Evolutionary conservation across 2,888 invertebrate genomes (phyloP).

Genomic region (Monoplex corrugatus): DNA sequence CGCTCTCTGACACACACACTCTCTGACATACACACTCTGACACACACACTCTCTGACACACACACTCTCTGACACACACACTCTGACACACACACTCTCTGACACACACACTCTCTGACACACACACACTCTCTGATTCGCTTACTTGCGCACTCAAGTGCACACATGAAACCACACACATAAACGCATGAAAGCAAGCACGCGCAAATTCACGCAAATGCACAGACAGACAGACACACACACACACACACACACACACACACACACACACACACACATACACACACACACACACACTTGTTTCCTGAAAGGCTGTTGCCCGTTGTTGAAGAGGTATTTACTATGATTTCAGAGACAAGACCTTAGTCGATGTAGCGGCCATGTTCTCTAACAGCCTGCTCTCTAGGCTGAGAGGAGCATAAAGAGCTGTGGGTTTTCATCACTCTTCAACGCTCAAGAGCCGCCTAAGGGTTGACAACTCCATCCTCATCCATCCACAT

Average conservation of each 20-base stretch:
- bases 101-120: not conserved
- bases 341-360: slow-evolving; percentile 25
- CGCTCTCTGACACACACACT: not conserved
- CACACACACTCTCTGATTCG: not conserved
- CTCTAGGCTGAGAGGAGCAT: slow-evolving; percentile 35
- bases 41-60: slow-evolving; percentile 5
- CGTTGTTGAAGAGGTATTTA: not conserved
- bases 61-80: not conserved
- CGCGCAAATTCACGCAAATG: not conserved
- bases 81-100: not conserved
- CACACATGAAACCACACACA: not conserved
- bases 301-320: too few species aligned
- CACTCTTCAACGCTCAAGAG: slow-evolving; percentile 2
- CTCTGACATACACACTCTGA: not conserved
- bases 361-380: not conserved
- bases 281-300: slow-evolving; percentile 9
- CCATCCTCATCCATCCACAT: not conserved
- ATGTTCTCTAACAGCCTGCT: slow-evolving; percentile 11
- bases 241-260: slow-evolving; percentile 25
- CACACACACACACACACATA: slow-evolving; percentile 25
- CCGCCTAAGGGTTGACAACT: not conserved
- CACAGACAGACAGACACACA: slow-evolving; percentile 11
- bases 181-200: not conserved
- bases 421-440: slow-evolving; percentile 24
- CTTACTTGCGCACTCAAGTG: not conserved